Conservation (phyloP, 2,113 vertebrate species). For the Scomber japonicus region DNA sequence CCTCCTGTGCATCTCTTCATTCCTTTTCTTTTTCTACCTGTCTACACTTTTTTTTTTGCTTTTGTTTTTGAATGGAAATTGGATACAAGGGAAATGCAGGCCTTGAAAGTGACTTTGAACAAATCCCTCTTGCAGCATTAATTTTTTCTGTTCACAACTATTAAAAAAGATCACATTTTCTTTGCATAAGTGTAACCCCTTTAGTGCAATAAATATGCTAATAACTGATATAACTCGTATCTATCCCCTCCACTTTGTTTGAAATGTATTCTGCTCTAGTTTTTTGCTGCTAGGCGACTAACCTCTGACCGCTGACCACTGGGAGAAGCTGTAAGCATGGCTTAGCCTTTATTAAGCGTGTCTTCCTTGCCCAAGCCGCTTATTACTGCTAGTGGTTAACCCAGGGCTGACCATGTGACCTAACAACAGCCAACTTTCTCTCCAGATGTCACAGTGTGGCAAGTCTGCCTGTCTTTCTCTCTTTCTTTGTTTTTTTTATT, state of each 20-base stretch:
- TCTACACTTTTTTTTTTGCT: not conserved
- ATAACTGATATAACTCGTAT: not conserved
- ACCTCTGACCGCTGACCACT: constrained; percentile 49
- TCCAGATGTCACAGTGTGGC: constrained; percentile 12
- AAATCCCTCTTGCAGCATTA: not conserved
- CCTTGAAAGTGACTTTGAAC: not conserved
- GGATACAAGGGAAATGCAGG: not conserved
- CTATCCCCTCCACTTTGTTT: constrained; percentile 26
- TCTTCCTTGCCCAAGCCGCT: constrained; percentile 56
- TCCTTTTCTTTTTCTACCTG: not conserved
- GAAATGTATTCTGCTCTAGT: constrained; percentile 38
- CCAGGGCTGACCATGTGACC: constrained; percentile 52
- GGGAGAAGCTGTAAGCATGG: constrained; percentile 46
- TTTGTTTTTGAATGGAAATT: not conserved
- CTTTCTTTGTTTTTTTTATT: too few relatives aligned
- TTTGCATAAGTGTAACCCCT: not conserved
- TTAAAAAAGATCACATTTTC: not conserved
- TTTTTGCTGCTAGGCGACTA: constrained; percentile 28
- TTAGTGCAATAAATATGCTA: constrained; percentile 10
- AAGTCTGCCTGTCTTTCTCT: not conserved
- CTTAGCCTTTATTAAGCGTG: constrained; percentile 70
- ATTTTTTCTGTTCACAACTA: not conserved
- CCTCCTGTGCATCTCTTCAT: constrained; percentile 3
- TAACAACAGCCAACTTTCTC: constrained; percentile 40
- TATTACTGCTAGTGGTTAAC: constrained; percentile 57